These are phyloP conservation scores for Maniola jurtina DNA, from an alignment of 1,140 invertebrate genomes.

Conservation along the genomic window DNA sequence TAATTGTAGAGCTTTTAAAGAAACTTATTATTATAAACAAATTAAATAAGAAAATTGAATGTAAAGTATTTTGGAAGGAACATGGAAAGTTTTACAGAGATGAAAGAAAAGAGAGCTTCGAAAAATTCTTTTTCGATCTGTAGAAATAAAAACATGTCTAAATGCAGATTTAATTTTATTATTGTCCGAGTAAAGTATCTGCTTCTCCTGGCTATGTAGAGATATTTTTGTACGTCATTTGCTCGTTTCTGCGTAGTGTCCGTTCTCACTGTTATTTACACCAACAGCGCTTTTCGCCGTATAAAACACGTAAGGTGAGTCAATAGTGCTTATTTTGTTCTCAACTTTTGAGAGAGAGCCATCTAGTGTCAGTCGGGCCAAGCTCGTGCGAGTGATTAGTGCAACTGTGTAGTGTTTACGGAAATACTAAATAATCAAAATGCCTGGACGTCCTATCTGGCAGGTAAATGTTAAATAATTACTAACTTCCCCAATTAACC, in stretches of 20 bases:
- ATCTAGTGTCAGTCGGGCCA: conserved; percentile 63
- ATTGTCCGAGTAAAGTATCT: conserved; percentile 34
- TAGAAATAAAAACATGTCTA: too few relatives aligned
- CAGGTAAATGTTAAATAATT: conserved; percentile 56
- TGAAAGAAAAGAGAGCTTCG: too few relatives aligned
- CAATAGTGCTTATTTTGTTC: conserved; percentile 75
- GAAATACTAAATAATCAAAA: conserved; percentile 51
- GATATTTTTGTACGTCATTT: conserved; percentile 68
- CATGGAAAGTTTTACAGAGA: too few relatives aligned
- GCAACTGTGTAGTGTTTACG: conserved; percentile 45
- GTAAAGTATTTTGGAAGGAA: too few relatives aligned
- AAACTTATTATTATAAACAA: too few relatives aligned
- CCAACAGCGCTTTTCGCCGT: conserved; percentile 58
- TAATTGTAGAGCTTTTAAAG: too few relatives aligned
- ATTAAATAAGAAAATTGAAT: too few relatives aligned
- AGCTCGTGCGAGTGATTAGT: conserved; percentile 53
- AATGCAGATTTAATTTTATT: background rate
- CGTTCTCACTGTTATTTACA: conserved; percentile 69
- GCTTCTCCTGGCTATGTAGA: conserved; percentile 44
- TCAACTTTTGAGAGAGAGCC: conserved; percentile 73
- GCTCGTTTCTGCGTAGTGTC: conserved; percentile 65
- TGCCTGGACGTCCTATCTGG: conserved; percentile 79
- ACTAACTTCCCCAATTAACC: too few relatives aligned
- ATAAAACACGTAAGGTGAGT: conserved; percentile 78
- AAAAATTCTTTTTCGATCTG: too few relatives aligned